phyloP scores from a whole-genome alignment of 2,888 invertebrate genomes.

The Meliscaeva auricollis region DNA sequence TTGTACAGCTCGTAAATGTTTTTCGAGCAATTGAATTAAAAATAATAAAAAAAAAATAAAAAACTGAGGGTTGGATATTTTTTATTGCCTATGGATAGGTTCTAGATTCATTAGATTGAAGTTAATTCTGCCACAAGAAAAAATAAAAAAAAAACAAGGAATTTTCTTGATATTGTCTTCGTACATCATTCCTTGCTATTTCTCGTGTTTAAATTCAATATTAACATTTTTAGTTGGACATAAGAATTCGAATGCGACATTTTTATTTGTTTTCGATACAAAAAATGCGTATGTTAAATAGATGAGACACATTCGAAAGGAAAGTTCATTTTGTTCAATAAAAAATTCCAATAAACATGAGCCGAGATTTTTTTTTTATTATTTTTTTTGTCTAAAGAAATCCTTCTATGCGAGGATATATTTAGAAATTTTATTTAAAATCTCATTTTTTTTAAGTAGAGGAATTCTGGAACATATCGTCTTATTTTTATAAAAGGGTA shows the following conservation, averaged over 20 bases:
- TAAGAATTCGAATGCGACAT: constrained; percentile 63
- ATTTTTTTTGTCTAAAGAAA: no score
- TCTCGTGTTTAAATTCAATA: neutral
- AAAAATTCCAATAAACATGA: constrained; percentile 53
- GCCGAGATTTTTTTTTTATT: no score
- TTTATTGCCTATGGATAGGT: constrained; percentile 42
- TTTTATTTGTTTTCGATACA: constrained; percentile 1
- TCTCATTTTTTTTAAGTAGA: no score
- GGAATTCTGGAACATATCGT: no score
- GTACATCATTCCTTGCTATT: neutral
- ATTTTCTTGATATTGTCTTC: constrained; percentile 65
- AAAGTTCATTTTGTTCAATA: constrained; percentile 55
- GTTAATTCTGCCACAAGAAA: constrained; percentile 53
- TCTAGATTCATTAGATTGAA: constrained; percentile 54
- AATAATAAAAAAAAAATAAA: constrained; percentile 12
- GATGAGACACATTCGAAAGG: neutral
- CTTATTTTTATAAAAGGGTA: no score
- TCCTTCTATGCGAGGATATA: no score
- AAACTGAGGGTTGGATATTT: neutral
- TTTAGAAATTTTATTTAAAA: no score
- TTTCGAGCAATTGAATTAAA: constrained; percentile 72
- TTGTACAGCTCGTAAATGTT: constrained; percentile 72
- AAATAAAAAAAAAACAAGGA: constrained; percentile 3
- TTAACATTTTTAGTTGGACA: constrained; percentile 59
- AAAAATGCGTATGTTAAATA: neutral